Base-by-base conservation (phyloP, 2,113 vertebrate species). In the Centrocercus urophasianus region DNA sequence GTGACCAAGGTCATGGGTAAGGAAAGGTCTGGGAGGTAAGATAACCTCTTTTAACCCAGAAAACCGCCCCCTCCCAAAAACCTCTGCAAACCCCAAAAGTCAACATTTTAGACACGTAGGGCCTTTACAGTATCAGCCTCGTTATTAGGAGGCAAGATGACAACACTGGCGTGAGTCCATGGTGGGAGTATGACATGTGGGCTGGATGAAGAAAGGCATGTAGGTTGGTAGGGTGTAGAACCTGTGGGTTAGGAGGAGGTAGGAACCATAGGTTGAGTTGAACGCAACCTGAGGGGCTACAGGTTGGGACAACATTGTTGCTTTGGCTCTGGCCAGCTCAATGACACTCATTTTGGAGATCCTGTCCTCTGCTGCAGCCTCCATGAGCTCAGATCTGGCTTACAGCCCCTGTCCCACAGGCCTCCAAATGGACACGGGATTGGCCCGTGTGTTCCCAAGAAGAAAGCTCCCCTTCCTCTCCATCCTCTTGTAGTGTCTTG, bases 161-260 rank as follows among this genome's bases (percentile, higher is more conserved):
- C 12, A 25, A 56, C 40, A 48, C 11, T 21, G 0, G 0, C 11
- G 40, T 43, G 72, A 52, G 13, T 20, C 24, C 43, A 74, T 17
- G 14, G 42, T 36, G 70, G 20, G 11, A n/a, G 38, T 11, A 2
- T 3, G 17, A 47, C 6, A 4, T 84, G 8, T 48, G 2, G 7
- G 30, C 21, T 36, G 30, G 12, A 5, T 28, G 8, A 27, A 50
- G 34, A 50, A 71, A 5, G 25, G 15, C 6, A 1, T 8, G n/a
- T 27, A 38, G 25, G n/a, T 42, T 42, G 17, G 24, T 38, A 48
- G 2, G 18, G 4, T 24, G 7, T 10, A 14, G 21, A 15, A 74
- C 3, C 10, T 28, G 19, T 42, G 2, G 10, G 18, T 7, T 36
- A 54, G 32, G 59, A 28, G 64, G 19, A 25, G 19, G 20, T 32